phyloP scores from a whole-genome alignment of 1,140 invertebrate species.

The Drosophila ercepeae region DNA sequence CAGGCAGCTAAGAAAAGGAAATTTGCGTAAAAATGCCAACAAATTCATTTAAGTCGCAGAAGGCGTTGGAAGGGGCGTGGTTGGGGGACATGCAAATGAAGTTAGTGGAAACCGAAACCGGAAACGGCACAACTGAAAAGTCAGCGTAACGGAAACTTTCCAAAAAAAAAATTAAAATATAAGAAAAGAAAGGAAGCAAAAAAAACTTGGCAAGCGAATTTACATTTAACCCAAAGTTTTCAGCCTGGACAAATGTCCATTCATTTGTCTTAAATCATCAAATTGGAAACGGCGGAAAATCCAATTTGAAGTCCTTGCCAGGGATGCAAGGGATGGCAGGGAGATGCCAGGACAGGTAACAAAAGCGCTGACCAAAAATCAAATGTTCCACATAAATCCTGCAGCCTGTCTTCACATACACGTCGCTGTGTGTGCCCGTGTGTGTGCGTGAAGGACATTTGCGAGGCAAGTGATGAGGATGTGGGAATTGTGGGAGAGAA shows the following conservation, averaged over 20 bases:
- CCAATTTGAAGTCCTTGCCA: constrained; percentile 37
- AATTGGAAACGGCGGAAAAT: constrained; percentile 45
- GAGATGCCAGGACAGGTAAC: too few relatives aligned
- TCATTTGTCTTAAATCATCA: constrained; percentile 57
- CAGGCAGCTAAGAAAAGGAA: constrained; percentile 32
- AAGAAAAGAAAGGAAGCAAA: neutral
- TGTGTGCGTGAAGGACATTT: neutral
- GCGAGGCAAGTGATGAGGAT: constrained; percentile 1
- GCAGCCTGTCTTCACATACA: neutral
- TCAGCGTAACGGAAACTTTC: constrained; percentile 54
- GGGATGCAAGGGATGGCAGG: too few relatives aligned
- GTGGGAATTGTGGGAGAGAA: constrained; percentile 10
- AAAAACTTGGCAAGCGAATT: constrained; percentile 44
- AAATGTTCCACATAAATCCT: constrained; percentile 45
- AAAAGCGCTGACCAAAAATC: constrained; percentile 35
- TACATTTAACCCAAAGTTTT: constrained; percentile 47
- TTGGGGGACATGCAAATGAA: constrained; percentile 54
- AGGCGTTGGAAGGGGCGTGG: constrained; percentile 5
- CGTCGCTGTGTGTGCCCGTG: constrained; percentile 1
- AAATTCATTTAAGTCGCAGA: constrained; percentile 59
- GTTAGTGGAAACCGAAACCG: constrained; percentile 12
- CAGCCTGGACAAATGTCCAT: constrained; percentile 30
- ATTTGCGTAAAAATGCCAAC: constrained; percentile 59
- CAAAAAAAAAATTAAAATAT: constrained; percentile 1
- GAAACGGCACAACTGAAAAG: neutral